Evolutionary conservation across 30 jellyfish, hydroid and myxozoan genomes (phyloP).

Genomic region (Chrysaora quinquecirrha): DNA sequence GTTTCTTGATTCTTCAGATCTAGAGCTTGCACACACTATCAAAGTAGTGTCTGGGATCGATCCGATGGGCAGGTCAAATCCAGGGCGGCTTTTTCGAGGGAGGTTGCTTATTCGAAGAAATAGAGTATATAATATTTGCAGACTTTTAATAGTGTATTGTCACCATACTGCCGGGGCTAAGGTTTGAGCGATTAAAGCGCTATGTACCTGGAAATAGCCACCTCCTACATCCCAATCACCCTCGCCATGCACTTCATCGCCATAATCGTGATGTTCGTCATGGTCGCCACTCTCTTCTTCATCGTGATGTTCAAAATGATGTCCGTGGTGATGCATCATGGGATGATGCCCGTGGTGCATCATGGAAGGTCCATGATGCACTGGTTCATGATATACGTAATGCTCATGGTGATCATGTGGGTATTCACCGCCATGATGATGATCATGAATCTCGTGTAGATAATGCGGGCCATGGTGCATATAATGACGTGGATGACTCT

Average conservation of each 20-base stretch:
- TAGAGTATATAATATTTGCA: too few relatives aligned
- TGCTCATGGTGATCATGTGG: conserved; percentile 69
- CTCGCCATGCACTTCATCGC: conserved; percentile 74
- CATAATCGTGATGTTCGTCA: conserved; percentile 74
- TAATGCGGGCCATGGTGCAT: conserved; percentile 55
- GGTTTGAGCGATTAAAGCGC: too few relatives aligned
- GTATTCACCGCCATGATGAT: conserved; percentile 78
- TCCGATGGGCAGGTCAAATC: too few relatives aligned
- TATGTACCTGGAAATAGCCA: conserved; percentile 65
- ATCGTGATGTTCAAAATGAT: conserved; percentile 11
- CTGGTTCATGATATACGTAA: conserved; percentile 62
- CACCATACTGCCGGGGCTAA: too few relatives aligned
- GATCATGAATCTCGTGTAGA: conserved; percentile 40
- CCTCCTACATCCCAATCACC: conserved; percentile 86
- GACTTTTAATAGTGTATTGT: too few relatives aligned
- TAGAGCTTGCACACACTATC: too few relatives aligned
- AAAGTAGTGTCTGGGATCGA: too few relatives aligned
- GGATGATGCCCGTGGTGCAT: conserved; percentile 38
- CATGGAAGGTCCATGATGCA: conserved; percentile 30
- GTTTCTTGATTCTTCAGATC: too few relatives aligned
- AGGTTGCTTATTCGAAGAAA: too few relatives aligned
- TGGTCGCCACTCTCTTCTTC: conserved; percentile 52
- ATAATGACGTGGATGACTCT: conserved; percentile 63
- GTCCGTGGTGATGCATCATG: conserved; percentile 37
- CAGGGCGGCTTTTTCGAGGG: too few relatives aligned